Evolutionary conservation across 2,797 vertebrate genomes (phyloP).

Genomic region (Poeciliopsis turneri): DNA sequence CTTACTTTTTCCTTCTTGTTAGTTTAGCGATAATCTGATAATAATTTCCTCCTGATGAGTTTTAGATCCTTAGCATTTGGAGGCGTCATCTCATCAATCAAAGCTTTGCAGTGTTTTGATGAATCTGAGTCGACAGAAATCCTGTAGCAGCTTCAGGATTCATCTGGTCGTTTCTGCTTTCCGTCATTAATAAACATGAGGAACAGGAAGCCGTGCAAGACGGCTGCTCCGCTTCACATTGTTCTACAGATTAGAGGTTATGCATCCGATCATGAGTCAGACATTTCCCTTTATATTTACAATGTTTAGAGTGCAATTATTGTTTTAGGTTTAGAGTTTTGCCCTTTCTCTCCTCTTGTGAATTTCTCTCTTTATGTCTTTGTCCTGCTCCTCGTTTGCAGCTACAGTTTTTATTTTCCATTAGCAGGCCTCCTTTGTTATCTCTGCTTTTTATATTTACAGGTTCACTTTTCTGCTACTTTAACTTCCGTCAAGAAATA

Average conservation of each 20-base stretch:
- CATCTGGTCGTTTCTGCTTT: constrained; percentile 1
- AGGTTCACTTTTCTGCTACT: neutral
- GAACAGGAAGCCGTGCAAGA: constrained; percentile 2
- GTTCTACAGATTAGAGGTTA: neutral
- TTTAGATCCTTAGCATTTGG: neutral
- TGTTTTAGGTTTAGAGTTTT: neutral
- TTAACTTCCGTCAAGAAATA: neutral
- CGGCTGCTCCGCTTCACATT: neutral
- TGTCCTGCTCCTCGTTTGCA: neutral
- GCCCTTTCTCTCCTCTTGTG: neutral
- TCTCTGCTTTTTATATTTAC: neutral
- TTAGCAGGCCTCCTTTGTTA: neutral
- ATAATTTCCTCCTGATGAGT: neutral
- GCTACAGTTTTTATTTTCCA: neutral
- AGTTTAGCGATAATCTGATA: neutral
- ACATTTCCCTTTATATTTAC: neutral
- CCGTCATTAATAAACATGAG: neutral
- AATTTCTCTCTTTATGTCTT: neutral
- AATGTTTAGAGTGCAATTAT: neutral
- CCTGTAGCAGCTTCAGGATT: neutral
- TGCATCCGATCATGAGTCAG: neutral
- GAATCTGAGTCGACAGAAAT: neutral
- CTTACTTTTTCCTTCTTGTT: neutral
- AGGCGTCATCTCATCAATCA: neutral
- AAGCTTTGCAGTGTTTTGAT: neutral